phyloP scores from a whole-genome alignment of 35 echinoderm and acorn worm species.

The Strongylocentrotus purpuratus region DNA sequence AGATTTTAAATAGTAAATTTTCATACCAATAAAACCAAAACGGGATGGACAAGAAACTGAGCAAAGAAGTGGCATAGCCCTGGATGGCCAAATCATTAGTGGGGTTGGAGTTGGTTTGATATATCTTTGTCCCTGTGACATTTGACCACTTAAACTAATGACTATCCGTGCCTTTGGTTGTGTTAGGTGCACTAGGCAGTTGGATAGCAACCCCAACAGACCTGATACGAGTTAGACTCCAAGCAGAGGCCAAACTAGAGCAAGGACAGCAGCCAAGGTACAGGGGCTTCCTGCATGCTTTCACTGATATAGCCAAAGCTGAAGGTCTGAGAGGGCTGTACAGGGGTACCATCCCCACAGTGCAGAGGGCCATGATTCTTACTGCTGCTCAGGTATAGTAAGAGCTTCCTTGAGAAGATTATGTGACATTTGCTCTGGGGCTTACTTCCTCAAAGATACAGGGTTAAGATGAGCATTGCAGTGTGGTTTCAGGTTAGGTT shows the following conservation, averaged over 20 bases:
- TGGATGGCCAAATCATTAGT: too few species aligned
- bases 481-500: too few species aligned
- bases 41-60: too few species aligned
- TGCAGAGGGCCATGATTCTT: slow-evolving; percentile 88
- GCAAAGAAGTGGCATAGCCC: too few species aligned
- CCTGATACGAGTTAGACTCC: slow-evolving; percentile 86
- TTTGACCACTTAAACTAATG: background rate
- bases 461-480: too few species aligned
- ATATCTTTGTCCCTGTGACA: background rate
- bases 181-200: slow-evolving; percentile 92
- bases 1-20: too few species aligned
- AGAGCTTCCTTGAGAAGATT: background rate
- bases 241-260: slow-evolving; percentile 74
- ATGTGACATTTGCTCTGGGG: background rate
- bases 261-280: slow-evolving; percentile 61
- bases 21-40: too few species aligned
- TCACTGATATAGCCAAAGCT: slow-evolving; percentile 71
- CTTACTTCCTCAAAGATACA: background rate
- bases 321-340: slow-evolving; percentile 88
- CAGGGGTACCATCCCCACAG: slow-evolving; percentile 88
- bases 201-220: slow-evolving; percentile 82
- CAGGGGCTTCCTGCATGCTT: slow-evolving; percentile 75
- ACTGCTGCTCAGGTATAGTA: slow-evolving; percentile 88
- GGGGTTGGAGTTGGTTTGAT: too few species aligned
- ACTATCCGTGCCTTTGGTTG: background rate